Base-by-base conservation (phyloP, 2,797 vertebrate genomes). In the Girardinus metallicus region DNA sequence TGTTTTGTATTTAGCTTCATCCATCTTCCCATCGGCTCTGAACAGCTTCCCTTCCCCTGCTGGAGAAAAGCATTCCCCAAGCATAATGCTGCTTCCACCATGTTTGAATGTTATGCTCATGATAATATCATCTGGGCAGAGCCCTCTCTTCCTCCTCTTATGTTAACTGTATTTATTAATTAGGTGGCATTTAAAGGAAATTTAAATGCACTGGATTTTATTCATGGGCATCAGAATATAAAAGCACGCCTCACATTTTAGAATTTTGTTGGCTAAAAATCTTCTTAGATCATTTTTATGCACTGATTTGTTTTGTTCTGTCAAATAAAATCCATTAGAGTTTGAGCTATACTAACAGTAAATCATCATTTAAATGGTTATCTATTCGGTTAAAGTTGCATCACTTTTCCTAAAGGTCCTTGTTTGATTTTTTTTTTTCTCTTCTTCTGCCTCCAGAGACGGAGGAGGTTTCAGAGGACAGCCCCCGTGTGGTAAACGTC, bases 401-500 rank as follows among this genome's bases (percentile, higher is more conserved):
- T 9, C 46, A n/a, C 0, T 5, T 66, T 36, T 36, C 26, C 12
- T 34, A 3, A 6, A 29, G n/a, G 23, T 43, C 26, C 3, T 75
- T 43, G 8, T n/a, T n/a, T n/a, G n/a, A n/a, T n/a, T n/a, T n/a
- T n/a, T n/a, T n/a, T n/a, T n/a, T n/a, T n/a, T n/a, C n/a, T n/a
- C n/a, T n/a, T n/a, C n/a, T n/a, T 49, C 15, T 66, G 53, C 73
- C 80, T 53, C 16, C 78, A 99, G 98, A 96, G 85, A 94, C 95
- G 0, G 96, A 92, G 0, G 82, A 94, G 70, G 91, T 93, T 29
- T 77, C 76, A n/a, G 55, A 34, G 29, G 95, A 96, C 41, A 94
- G 91, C 55, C 95, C 96, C 46, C 97, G 94, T 0, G 96, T 99
- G 15, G 96, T 99, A 73, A 99, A 97, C 0, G 97, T 98, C 90